Evolutionary conservation across 1,140 invertebrate genomes (phyloP).

Genomic region (Drosophila equinoxialis): DNA sequence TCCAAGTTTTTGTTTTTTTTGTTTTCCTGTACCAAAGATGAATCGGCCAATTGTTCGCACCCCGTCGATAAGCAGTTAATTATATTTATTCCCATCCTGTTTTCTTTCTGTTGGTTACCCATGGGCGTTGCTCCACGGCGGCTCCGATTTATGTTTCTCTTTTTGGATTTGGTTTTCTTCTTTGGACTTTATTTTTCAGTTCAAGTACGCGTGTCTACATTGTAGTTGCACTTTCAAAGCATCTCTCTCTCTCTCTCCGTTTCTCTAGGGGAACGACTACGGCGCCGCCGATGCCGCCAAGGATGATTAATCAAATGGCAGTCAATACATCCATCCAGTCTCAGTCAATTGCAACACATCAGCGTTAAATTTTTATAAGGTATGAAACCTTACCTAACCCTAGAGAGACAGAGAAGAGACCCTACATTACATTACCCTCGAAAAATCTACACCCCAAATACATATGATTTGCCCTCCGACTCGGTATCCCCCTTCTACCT

Average conservation of each 20-base stretch:
- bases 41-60: conserved; percentile 73
- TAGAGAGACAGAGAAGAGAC: not conserved
- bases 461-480: too few species aligned
- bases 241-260: not conserved
- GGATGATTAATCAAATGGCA: conserved; percentile 77
- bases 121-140: conserved; percentile 53
- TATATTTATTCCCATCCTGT: conserved; percentile 76
- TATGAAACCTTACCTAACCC: not conserved
- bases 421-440: not conserved
- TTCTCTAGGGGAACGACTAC: not conserved
- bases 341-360: conserved; percentile 59
- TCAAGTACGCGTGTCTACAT: conserved; percentile 73
- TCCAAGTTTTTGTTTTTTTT: not conserved
- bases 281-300: conserved; percentile 48
- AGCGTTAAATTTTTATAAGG: conserved; percentile 35
- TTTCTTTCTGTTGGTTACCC: conserved; percentile 11
- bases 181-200: conserved; percentile 43
- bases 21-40: conserved; percentile 45
- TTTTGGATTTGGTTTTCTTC: not conserved
- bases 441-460: too few species aligned
- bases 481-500: not conserved
- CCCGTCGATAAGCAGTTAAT: conserved; percentile 80
- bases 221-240: conserved; percentile 68
- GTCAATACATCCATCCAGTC: conserved; percentile 49
- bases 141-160: conserved; percentile 51